phyloP scores from a whole-genome alignment of 1,140 invertebrate species.

The Brachionus rotundiformis region DNA sequence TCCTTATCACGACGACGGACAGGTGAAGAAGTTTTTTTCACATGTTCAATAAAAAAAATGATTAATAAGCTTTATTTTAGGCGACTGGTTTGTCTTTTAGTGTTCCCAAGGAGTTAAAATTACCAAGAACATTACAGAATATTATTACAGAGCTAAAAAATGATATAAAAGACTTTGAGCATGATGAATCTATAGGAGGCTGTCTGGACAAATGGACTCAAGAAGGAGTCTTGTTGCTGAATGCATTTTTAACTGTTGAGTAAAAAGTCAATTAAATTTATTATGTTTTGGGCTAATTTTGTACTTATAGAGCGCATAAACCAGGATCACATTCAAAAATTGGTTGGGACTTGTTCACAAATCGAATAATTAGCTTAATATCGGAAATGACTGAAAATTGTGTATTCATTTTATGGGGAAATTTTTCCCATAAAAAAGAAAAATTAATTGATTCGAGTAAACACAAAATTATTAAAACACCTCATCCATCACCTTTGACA shows the following conservation, averaged over 20 bases:
- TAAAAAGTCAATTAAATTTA: background rate
- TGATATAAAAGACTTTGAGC: conserved; percentile 32
- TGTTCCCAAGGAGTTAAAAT: conserved; percentile 20
- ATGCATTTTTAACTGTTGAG: conserved; percentile 51
- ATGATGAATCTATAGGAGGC: conserved; percentile 2
- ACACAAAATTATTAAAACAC: conserved; percentile 30
- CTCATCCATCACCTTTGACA: conserved; percentile 51
- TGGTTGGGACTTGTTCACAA: conserved; percentile 40
- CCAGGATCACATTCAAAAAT: conserved; percentile 40
- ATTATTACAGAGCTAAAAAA: conserved; percentile 49
- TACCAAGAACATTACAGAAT: conserved; percentile 46
- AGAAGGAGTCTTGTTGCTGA: conserved; percentile 47
- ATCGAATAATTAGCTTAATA: background rate
- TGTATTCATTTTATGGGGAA: conserved; percentile 52
- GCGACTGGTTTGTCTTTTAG: conserved; percentile 48
- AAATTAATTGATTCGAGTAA: conserved; percentile 9
- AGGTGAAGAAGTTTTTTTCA: background rate
- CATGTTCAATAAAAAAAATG: background rate
- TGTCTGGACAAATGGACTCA: conserved; percentile 39
- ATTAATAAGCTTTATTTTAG: background rate
- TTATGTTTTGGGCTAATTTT: background rate
- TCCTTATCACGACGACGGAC: conserved; percentile 50
- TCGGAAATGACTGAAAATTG: background rate
- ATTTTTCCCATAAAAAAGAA: conserved; percentile 45
- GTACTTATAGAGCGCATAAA: conserved; percentile 31